Evolutionary conservation across 2,888 invertebrate species (phyloP), one percentile per base, ranked within the genome.

Genomic region (Dexiosoma caninum): DNA sequence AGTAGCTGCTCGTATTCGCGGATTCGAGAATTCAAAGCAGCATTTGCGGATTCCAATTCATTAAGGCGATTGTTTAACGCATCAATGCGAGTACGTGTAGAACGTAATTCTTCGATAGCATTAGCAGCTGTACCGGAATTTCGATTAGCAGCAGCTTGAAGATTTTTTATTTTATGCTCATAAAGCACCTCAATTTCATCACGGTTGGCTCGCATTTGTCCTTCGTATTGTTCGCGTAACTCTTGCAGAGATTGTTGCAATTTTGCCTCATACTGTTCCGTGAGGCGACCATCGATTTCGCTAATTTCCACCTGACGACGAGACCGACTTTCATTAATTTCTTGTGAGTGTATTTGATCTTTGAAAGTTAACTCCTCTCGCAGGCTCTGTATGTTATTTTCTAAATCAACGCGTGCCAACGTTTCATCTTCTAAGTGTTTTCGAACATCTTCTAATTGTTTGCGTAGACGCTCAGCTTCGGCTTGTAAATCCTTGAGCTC

Each of bases 361-460:
- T 97, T 97, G 91, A 98, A 98, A 71, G 94, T 93, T 51, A 97
- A 92, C 86, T 98, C 98, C 89, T 99, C 98, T 84, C 95, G 95
- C 82, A 97, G 91, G 86, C 95, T 96, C 91, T 98, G 97, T 82
- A 96, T 94, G 66, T 94, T 93, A 90, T 98, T 98, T 91, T 99
- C 98, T 85, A 97, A 93, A 88, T 98, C 98, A 79, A 98, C 96
- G 84, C 98, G 94, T 82, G 95, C 94, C 82, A 99, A 91, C 62
- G 97, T 97, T 91, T 99, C 99, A 84, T 97, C 96, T 86, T 99
- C 98, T 60, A 98, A 91, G 85, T 95, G 95, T 89, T 96, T 97
- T 85, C 96, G 94, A 2, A 96, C 93, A 78, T 95, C 95, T 0
- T 95, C 95, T 83, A 97, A 91, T 84, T 95, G 93, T 82, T 95